Conservation (phyloP, 2,113 vertebrate genomes). For the Dasyurus viverrinus region DNA sequence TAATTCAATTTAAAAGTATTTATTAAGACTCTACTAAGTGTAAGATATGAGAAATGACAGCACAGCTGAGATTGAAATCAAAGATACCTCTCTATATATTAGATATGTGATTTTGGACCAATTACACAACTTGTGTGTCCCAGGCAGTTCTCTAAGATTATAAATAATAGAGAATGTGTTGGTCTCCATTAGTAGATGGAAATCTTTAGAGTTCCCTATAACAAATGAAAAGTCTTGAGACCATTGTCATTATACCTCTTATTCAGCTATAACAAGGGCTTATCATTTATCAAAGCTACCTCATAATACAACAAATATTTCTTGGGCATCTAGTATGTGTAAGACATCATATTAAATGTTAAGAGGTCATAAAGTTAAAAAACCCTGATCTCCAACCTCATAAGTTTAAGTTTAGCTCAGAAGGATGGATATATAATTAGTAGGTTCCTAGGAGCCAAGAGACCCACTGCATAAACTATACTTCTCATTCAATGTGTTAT, state of each 20-base stretch:
- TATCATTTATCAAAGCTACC: not conserved
- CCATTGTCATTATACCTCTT: not conserved
- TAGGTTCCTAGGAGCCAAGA: not conserved
- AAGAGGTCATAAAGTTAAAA: not conserved
- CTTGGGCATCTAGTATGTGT: not conserved
- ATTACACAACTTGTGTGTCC: not conserved
- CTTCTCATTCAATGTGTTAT: not conserved
- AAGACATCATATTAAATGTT: not conserved
- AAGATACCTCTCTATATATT: not conserved
- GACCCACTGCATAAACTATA: not conserved
- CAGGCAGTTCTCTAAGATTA: not conserved
- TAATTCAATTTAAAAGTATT: not conserved
- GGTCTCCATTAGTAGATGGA: not conserved
- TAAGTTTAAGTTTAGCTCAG: not conserved
- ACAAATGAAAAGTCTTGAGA: not conserved
- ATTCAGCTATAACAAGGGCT: not conserved
- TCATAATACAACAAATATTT: not conserved
- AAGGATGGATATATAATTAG: not conserved
- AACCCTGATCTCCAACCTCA: not conserved
- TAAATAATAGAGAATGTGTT: not conserved
- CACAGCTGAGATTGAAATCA: not conserved
- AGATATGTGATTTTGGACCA: too few species aligned
- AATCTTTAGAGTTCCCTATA: not conserved
- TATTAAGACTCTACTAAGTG: not conserved
- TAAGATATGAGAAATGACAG: not conserved